Percentiles rank a stretch among this genome's conserved stretches.
These are phyloP conservation scores for Seira ritae DNA, from an alignment of 2,888 invertebrate genomes.

Conservation along the genomic window DNA sequence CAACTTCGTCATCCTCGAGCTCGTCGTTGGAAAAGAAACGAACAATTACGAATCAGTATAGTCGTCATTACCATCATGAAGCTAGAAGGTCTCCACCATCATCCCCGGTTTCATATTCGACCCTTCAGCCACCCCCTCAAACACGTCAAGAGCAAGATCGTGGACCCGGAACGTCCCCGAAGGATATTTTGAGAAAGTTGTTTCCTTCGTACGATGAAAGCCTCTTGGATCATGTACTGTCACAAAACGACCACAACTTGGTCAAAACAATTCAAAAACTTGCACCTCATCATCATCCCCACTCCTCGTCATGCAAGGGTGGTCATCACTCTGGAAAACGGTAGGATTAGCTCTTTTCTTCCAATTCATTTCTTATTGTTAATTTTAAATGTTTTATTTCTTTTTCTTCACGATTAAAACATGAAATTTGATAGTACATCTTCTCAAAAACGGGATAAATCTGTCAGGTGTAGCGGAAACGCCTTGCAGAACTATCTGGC, in stretches of 20 bases:
- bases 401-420: background rate
- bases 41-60: background rate
- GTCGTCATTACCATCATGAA: slow-evolving; percentile 17
- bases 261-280: slow-evolving; percentile 72
- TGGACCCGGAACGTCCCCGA: slow-evolving; percentile 51
- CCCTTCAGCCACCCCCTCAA: slow-evolving; percentile 13
- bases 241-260: slow-evolving; percentile 73
- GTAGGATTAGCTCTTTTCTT: slow-evolving; percentile 23
- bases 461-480: slow-evolving; percentile 71
- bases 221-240: slow-evolving; percentile 69
- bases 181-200: slow-evolving; percentile 70
- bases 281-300: slow-evolving; percentile 62
- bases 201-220: slow-evolving; percentile 72
- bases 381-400: slow-evolving; percentile 5
- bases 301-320: slow-evolving; percentile 32
- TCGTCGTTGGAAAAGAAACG: slow-evolving; percentile 18
- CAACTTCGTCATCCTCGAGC: slow-evolving; percentile 26
- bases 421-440: slow-evolving; percentile 36
- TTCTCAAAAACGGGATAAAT: slow-evolving; percentile 60
- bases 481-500: slow-evolving; percentile 72
- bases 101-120: background rate
- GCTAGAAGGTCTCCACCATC: background rate
- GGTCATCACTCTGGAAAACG: slow-evolving; percentile 50
- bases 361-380: too few relatives aligned
- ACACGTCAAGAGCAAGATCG: slow-evolving; percentile 17